Evolutionary conservation across 2,888 invertebrate genomes (phyloP), one percentile per base, ranked within the genome.

Genomic region (Dromius quadrimaculatus): DNA sequence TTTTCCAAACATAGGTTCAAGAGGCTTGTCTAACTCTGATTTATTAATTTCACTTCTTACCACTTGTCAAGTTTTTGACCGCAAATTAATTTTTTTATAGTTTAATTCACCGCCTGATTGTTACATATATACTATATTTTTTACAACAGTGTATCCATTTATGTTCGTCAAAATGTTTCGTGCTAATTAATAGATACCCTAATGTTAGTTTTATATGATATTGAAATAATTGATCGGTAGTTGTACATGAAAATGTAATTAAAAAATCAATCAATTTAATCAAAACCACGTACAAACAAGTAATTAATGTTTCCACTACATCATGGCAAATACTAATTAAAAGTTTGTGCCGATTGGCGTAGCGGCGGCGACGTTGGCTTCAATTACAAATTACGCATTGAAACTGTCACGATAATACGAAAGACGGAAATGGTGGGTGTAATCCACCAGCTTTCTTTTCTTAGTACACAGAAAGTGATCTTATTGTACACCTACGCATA

Each of bases 261-360:
- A 70, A 70, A 70, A 70, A 70, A 62, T 70, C 69, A 70, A 70
- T 70, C 62, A 70, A 70, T 70, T 61, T 61, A 61, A 70, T 70
- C 47, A 62, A 47, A 62, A 61, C 34, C 50, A 62, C 61, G 61
- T 70, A 70, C 69, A 70, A 70, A 70, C 69, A 70, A 45, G 61
- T 61, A 70, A 70, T 70, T 62, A 70, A 62, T 70, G 69, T 70
- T 61, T 70, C 47, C 69, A 70, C 68, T 68, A 68, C 59, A 68
- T 68, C 68, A 68, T 59, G 59, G 68, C 59, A 68, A 68, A 68
- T 68, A 68, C 68, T 68, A 68, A 68, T 68, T 68, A 68, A 68
- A 68, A 68, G 68, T 68, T 68, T 68, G 28, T 68, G 59, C 41
- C 59, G 68, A 68, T 68, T 68, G 68, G 68, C 64, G 47, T 28